Base-by-base conservation (phyloP, 92 coral and sea anemone species). In the Meandrina meandrites region DNA sequence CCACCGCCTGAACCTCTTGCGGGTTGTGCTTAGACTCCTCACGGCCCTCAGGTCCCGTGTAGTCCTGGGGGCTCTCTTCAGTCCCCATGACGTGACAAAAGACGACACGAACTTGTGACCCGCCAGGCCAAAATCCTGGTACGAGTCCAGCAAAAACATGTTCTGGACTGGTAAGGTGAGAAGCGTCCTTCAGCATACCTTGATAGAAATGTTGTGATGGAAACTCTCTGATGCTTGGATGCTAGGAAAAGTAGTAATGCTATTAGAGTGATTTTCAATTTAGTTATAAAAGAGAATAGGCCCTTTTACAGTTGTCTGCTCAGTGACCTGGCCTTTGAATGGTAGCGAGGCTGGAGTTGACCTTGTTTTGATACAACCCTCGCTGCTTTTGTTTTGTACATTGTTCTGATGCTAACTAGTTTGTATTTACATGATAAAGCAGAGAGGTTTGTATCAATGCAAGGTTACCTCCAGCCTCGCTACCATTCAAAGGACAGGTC, bases 51-150 rank as follows among this genome's bases (percentile, higher is more conserved):
- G 84, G 82, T 6, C 83, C 90, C 5, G 87, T 77, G 56, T 87
- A 89, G 50, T 93, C 92, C 73, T 88, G 90, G 54, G 89, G 89
- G 56, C 80, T 66, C 79, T 90, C 89, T 35, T 94, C 97, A 60
- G 88, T 79, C 12, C 98, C 98, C 70, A 68, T 42, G 79, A 94
- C 94, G 86, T 95, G 95, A 85, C 95, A 95, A 58, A 94, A 92
- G 90, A 92, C 90, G 81, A 90, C 93, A 22, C 92, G 89, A 36
- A 82, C 89, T 5, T 83, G 85, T 45, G 90, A 72, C 66, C 90
- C 90, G 21, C 89, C 92, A 2, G 96, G 94, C 98, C 98, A 95
- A 54, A 95, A 82, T 76, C 89, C 92, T 51, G 80, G 89, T 75
- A 95, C 30, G 16, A 70, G 79, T 53, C 93, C 93, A 9, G 77